A percentile compares a stretch with the other conserved stretches of the same genome.
These are phyloP conservation scores for Aricia agestis DNA, from an alignment of 1,140 invertebrate genomes.

Conservation along the genomic window DNA sequence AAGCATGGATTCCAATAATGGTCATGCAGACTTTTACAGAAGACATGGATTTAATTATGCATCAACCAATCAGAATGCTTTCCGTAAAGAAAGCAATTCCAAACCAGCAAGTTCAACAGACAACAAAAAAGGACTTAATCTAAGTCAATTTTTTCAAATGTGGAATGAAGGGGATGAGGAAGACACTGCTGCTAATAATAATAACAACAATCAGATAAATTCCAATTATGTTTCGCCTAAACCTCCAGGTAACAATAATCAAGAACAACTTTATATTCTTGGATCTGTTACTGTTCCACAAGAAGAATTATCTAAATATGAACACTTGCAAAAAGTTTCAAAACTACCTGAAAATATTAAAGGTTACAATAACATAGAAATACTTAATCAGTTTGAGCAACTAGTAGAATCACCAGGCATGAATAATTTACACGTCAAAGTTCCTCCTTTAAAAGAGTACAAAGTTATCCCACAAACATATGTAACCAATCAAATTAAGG, in stretches of 20 bases:
- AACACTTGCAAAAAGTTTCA: slow-evolving; percentile 73
- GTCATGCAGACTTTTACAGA: slow-evolving; percentile 50
- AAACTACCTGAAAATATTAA: slow-evolving; percentile 74
- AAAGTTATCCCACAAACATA: slow-evolving; percentile 31
- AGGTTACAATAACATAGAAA: slow-evolving; percentile 65
- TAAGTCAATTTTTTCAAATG: slow-evolving; percentile 72
- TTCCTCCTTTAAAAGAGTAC: slow-evolving; percentile 32
- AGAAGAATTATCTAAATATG: slow-evolving; percentile 70
- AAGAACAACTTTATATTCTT: slow-evolving; percentile 70
- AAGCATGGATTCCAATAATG: slow-evolving; percentile 57
- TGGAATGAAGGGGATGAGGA: slow-evolving; percentile 75
- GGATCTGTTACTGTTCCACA: slow-evolving; percentile 67
- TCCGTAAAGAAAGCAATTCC: slow-evolving; percentile 21
- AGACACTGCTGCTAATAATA: slow-evolving; percentile 42
- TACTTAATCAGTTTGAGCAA: slow-evolving; percentile 68
- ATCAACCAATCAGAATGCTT: slow-evolving; percentile 32
- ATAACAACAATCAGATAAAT: slow-evolving; percentile 40
- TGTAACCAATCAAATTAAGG: slow-evolving; percentile 33
- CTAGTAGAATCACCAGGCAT: slow-evolving; percentile 55
- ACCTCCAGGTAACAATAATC: slow-evolving; percentile 42
- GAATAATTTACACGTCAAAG: slow-evolving; percentile 24
- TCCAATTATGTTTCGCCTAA: slow-evolving; percentile 36
- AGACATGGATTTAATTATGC: slow-evolving; percentile 45
- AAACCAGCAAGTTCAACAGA: slow-evolving; percentile 38
- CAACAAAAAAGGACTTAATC: slow-evolving; percentile 58